Evolutionary conservation across 2,113 vertebrate species (phyloP).

Genomic region (Mormyrus lacerda): DNA sequence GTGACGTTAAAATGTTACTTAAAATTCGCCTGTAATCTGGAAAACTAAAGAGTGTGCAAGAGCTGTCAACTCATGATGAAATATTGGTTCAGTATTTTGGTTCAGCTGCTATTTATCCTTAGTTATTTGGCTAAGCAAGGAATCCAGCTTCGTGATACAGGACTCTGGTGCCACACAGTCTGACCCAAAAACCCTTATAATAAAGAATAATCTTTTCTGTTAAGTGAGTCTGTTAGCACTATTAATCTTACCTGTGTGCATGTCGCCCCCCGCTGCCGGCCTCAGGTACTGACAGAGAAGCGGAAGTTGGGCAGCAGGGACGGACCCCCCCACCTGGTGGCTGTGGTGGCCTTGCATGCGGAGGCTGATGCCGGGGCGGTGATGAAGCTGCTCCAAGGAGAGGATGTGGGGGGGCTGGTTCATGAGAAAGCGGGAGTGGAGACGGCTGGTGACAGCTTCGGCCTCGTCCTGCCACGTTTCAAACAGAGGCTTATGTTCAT

Average conservation of each 20-base stretch:
- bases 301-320: conserved; percentile 77
- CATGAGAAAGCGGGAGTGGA: conserved; percentile 40
- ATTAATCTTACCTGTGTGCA: not conserved
- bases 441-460: conserved; percentile 58
- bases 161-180: not conserved
- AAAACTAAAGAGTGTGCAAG: not conserved
- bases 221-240: not conserved
- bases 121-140: not conserved
- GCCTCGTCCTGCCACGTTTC: conserved; percentile 69
- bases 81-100: not conserved
- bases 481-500: conserved; percentile 86
- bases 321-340: conserved; percentile 84
- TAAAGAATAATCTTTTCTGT: not conserved
- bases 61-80: not conserved
- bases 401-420: conserved; percentile 52
- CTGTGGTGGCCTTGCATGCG: conserved; percentile 70
- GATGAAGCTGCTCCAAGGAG: conserved; percentile 61
- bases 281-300: conserved; percentile 83
- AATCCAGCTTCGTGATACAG: not conserved
- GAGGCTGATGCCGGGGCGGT: conserved; percentile 39
- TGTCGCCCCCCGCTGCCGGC: not conserved
- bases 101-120: not conserved
- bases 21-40: not conserved
- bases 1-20: not conserved
- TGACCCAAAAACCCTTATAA: not conserved